phyloP scores from a whole-genome alignment of 2,888 invertebrate species.

The Pegoplata infirma region DNA sequence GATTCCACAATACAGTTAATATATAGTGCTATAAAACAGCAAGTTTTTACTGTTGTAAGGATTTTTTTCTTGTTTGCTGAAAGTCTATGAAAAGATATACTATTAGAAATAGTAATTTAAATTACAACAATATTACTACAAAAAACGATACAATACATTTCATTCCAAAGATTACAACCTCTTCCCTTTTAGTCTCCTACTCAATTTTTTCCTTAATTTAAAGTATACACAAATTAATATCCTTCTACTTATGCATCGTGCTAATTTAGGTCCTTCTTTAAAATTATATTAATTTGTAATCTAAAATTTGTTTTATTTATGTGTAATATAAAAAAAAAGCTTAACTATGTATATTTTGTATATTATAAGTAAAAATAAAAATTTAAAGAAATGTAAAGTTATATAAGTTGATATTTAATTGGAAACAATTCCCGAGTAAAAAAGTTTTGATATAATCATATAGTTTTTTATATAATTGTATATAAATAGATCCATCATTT shows the following conservation, averaged over 20 bases:
- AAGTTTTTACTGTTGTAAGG: background rate
- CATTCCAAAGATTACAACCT: constrained; percentile 50
- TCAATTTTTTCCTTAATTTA: background rate
- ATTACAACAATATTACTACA: background rate
- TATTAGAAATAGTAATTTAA: background rate
- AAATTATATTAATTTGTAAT: constrained; percentile 30
- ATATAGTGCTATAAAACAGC: constrained; percentile 1
- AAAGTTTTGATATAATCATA: no score
- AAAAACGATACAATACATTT: constrained; percentile 35
- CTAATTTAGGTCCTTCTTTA: background rate
- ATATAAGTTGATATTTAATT: no score
- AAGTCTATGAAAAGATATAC: background rate
- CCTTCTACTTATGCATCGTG: constrained; percentile 17
- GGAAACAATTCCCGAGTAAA: no score
- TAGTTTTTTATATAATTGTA: no score
- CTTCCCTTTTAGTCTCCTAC: background rate
- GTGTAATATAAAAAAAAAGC: constrained; percentile 17
- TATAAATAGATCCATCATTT: no score
- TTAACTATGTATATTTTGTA: constrained; percentile 40
- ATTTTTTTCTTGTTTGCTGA: constrained; percentile 6
- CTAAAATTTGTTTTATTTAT: constrained; percentile 30
- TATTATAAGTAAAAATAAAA: constrained; percentile 45
- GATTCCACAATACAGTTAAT: constrained; percentile 29
- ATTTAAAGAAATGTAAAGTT: background rate
- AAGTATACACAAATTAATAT: background rate